Evolutionary conservation across 2,797 vertebrate genomes (phyloP).

Genomic region (Australoheros facetus): DNA sequence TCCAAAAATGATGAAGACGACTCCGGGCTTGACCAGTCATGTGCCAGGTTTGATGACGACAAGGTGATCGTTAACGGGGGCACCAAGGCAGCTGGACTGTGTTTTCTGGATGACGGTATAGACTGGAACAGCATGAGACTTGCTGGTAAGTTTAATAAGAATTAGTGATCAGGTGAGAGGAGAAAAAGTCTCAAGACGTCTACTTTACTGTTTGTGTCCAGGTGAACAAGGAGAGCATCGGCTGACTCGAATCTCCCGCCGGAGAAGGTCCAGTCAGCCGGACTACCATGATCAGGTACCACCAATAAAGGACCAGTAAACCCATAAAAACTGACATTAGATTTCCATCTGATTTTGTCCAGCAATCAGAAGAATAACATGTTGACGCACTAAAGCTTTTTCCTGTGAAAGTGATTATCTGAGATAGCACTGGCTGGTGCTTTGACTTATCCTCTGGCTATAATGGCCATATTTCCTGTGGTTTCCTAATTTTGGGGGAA

Average conservation of each 20-base stretch:
- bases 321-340: neutral
- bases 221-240: slow-evolving; percentile 32
- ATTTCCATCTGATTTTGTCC: neutral
- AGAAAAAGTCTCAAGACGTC: neutral
- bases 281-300: slow-evolving; percentile 70
- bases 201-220: slow-evolving; percentile 1
- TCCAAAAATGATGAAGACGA: slow-evolving; percentile 64
- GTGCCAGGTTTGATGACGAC: slow-evolving; percentile 57
- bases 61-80: slow-evolving; percentile 16
- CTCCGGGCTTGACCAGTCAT: slow-evolving; percentile 63
- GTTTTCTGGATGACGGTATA: slow-evolving; percentile 74
- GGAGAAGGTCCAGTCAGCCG: slow-evolving; percentile 50
- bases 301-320: neutral
- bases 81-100: slow-evolving; percentile 47
- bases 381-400: too few relatives aligned
- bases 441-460: neutral
- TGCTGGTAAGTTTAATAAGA: slow-evolving; percentile 40
- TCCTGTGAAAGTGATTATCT: neutral
- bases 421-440: too few relatives aligned
- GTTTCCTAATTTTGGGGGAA: neutral
- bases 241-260: slow-evolving; percentile 16
- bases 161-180: neutral
- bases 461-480: neutral
- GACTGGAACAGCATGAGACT: slow-evolving; percentile 72
- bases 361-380: neutral